Base-by-base conservation (phyloP, 1,140 invertebrate genomes). In the Vollenhovia emeryi region DNA sequence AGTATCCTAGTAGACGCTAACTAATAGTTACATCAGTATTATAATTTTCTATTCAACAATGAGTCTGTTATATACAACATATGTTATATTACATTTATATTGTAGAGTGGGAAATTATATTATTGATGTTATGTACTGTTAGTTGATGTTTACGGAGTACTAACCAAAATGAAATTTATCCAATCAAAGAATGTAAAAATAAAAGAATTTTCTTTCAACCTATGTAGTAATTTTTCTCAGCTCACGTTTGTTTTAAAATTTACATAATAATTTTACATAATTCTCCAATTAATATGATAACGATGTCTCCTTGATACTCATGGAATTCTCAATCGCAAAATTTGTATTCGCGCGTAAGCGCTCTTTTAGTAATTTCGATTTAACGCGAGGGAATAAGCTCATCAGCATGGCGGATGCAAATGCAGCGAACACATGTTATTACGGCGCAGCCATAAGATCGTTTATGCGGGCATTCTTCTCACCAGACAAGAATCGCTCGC, bases 381-480 rank as follows among this genome's bases (percentile, higher is more conserved):
- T 36, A 74, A 74, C 3, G 33, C 13, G n/a, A 74, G n/a, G 13
- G 15, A 74, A 57, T 52, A 74, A 55, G n/a, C 30, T 74, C 48
- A 36, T 73, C n/a, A 48, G 18, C 2, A 62, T 5, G 27, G 57
- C 57, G 27, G 27, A 48, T 78, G 74, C 55, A 76, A 76, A 62
- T 60, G 27, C 40, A 2, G 6, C 13, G 69, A 24, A 30, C 33
- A 52, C 8, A 13, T 15, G 18, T 79, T 55, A 40, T 79, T 68
- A 79, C 57, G 18, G 43, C 21, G 30, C 21, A 2, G 40, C 15
- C 27, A 79, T 66, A 68, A 48, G 5, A 33, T 76, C 43, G 43
- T 40, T 60, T 43, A 62, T 84, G 59, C 40, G 40, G 27, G 52
- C 43, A 64, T 76, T 84, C 43, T 64, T 84, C 45, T 64, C 43